A percentile compares a stretch with the other conserved stretches of the same genome.
Conservation (phyloP, 2,797 vertebrate species). For the Parauchenoglanis ngamensis region DNA sequence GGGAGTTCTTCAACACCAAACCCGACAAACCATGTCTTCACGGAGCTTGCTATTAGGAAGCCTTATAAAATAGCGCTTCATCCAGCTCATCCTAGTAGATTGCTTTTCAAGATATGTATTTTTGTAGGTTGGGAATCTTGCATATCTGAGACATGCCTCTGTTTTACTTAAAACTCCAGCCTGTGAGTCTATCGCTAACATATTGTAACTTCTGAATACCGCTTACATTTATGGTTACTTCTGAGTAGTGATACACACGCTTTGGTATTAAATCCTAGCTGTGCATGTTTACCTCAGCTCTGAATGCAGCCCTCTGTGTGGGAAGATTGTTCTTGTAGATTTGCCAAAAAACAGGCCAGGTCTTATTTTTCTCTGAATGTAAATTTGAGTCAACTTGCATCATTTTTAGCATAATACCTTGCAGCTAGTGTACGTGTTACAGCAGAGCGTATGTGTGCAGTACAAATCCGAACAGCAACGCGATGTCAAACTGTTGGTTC, state of each 20-base stretch:
- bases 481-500: slow-evolving; percentile 1
- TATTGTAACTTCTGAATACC: not conserved
- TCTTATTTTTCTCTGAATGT: not conserved
- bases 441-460: not conserved
- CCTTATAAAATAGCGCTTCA: not conserved
- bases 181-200: not conserved
- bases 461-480: not conserved
- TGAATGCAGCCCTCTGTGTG: not conserved
- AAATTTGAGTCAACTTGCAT: not conserved
- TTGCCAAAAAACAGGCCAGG: not conserved
- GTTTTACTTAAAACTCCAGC: not conserved
- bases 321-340: not conserved
- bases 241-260: not conserved
- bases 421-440: not conserved
- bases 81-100: not conserved
- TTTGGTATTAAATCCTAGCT: not conserved
- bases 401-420: slow-evolving; percentile 11
- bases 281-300: not conserved
- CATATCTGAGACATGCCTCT: not conserved
- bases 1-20: not conserved
- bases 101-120: not conserved
- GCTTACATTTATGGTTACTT: not conserved
- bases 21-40: not conserved
- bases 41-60: not conserved
- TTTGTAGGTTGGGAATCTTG: not conserved